Evolutionary conservation across 2,797 vertebrate genomes (phyloP).

Genomic region (Takifugu ocellatus): DNA sequence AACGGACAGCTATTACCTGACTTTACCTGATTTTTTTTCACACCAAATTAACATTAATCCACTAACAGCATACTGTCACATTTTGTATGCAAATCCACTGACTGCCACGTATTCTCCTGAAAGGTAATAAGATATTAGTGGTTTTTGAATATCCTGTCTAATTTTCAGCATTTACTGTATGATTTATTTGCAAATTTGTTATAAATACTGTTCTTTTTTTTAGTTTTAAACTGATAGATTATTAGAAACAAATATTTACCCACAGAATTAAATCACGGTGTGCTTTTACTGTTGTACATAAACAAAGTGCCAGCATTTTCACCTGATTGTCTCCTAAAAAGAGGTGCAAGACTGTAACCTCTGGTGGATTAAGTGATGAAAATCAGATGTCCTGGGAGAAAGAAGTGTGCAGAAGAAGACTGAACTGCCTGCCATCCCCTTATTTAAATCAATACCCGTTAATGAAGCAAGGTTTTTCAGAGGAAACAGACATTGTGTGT

Average conservation of each 20-base stretch:
- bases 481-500: slow-evolving; percentile 31
- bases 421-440: neutral
- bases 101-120: too few relatives aligned
- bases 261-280: too few relatives aligned
- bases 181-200: too few relatives aligned
- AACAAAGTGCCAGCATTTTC: too few relatives aligned
- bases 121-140: too few relatives aligned
- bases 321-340: neutral
- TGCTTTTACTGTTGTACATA: too few relatives aligned
- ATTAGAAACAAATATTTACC: too few relatives aligned
- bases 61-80: neutral
- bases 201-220: too few relatives aligned
- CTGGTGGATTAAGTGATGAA: slow-evolving; percentile 8
- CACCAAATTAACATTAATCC: slow-evolving; percentile 28
- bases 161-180: too few relatives aligned
- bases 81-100: too few relatives aligned
- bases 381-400: neutral
- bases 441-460: slow-evolving; percentile 18
- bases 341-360: neutral
- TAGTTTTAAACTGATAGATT: too few relatives aligned
- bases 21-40: slow-evolving; percentile 25
- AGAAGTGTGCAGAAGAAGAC: neutral
- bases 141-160: too few relatives aligned
- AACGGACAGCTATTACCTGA: neutral
- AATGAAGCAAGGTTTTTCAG: slow-evolving; percentile 3